Conservation (phyloP, 2,797 vertebrate species). For the Poecile montanus region DNA sequence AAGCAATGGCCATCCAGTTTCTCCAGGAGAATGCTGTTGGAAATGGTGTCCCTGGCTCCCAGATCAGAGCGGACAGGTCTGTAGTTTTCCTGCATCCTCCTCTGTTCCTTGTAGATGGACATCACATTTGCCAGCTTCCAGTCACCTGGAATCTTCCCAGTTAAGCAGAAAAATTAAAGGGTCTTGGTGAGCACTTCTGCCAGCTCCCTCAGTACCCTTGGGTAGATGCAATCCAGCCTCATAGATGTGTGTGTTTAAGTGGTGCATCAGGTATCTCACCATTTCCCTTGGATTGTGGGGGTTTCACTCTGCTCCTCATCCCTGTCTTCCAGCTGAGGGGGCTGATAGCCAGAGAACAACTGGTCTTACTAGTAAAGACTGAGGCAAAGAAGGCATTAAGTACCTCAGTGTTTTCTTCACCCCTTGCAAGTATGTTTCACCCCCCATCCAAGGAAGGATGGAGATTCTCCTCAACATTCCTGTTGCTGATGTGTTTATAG, state of each 20-base stretch:
- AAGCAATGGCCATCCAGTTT: background rate
- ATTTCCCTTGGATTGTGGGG: background rate
- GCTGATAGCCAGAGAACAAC: background rate
- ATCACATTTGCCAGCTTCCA: background rate
- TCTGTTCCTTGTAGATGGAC: background rate
- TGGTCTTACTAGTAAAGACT: background rate
- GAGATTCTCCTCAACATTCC: background rate
- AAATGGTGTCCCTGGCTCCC: background rate
- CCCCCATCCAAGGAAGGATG: background rate
- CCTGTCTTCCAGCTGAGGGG: background rate
- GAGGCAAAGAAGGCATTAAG: background rate
- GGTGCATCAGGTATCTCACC: background rate
- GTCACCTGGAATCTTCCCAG: background rate
- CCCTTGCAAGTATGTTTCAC: background rate
- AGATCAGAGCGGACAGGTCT: background rate
- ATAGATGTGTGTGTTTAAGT: accelerated
- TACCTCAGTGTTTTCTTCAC: background rate
- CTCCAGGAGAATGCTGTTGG: background rate
- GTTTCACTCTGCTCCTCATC: background rate
- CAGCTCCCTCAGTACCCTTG: background rate
- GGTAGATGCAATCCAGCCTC: accelerated
- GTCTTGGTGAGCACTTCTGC: accelerated
- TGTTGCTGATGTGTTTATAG: background rate
- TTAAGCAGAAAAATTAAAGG: background rate
- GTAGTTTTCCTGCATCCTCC: background rate